A percentile compares a stretch with the other conserved stretches of the same genome.
These are phyloP conservation scores for Pristis pectinata DNA, from an alignment of 2,797 vertebrate species.

Conservation along the genomic window DNA sequence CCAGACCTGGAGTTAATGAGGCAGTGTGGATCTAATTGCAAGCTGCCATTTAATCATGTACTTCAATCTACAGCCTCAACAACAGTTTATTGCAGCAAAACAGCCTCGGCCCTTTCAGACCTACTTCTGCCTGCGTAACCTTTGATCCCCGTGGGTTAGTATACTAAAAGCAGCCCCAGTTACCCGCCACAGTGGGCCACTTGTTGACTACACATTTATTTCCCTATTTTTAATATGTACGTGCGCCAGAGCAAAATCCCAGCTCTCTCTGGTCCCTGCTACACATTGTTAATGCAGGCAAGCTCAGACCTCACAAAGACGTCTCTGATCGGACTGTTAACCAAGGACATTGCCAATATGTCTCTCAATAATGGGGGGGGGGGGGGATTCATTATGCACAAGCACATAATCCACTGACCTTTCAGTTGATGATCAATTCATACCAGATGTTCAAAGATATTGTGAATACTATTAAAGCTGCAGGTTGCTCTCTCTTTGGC, in stretches of 20 bases:
- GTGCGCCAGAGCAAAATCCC: neutral
- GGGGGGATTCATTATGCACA: conserved; percentile 61
- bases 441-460: conserved; percentile 60
- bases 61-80: conserved; percentile 56
- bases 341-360: conserved; percentile 56
- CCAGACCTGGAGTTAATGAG: conserved; percentile 62
- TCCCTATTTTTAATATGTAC: conserved; percentile 48
- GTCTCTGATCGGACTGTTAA: conserved; percentile 58
- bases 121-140: conserved; percentile 60
- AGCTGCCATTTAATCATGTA: conserved; percentile 63
- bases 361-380: conserved; percentile 54
- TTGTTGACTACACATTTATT: conserved; percentile 63
- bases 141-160: conserved; percentile 62
- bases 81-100: conserved; percentile 58
- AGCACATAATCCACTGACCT: conserved; percentile 59
- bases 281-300: conserved; percentile 58
- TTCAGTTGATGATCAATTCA: conserved; percentile 56
- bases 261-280: conserved; percentile 54
- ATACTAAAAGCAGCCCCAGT: conserved; percentile 58
- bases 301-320: conserved; percentile 60
- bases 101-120: conserved; percentile 65
- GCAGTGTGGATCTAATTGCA: conserved; percentile 64
- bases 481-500: neutral
- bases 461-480: conserved; percentile 57
- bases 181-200: conserved; percentile 44